Base-by-base conservation (phyloP, 23 tunicate species). In the Corella eumyota region DNA sequence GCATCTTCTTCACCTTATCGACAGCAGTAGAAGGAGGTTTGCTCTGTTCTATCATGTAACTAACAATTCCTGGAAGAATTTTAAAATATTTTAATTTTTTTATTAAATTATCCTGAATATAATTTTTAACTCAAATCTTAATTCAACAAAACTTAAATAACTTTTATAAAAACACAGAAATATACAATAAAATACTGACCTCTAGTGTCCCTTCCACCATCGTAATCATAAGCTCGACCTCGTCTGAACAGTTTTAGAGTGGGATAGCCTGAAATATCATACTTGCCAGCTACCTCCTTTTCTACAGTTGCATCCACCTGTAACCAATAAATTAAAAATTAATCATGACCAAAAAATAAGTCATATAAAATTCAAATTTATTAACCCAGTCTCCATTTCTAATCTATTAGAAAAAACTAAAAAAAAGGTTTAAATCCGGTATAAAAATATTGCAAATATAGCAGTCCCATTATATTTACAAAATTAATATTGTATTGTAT, bases 261-360 rank as follows among this genome's bases (percentile, higher is more conserved):
- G 2, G 99, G 99, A 49, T 93, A 93, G 0, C 99, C 99, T 57
- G 71, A 72, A 25, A 93, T 83, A 50, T 74, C 99, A 57, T 46
- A 93, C 32, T 71, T 52, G 6, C 21, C 27, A 0, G 65, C 99
- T 4, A 93, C 67, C 6, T 51, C 49, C 23, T 71, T 48, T 58
- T 93, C 90, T 6, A 69, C 83, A 17, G 95, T 93, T 0, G 99
- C 99, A 70, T 93, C 99, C 20, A 93, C 90, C 88, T 79, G 37
- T 23, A 7, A 53, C 59, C 15, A 23, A 7, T 53, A 40, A 40
- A 40, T 9, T 15, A 40, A 40, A 40, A n/a, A n/a, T n/a, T n/a
- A n/a, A n/a, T n/a, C n/a, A n/a, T n/a, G n/a, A n/a, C n/a, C n/a
- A n/a, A n/a, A n/a, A n/a, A n/a, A n/a, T n/a, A n/a, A n/a, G n/a